A percentile compares a stretch with the other conserved stretches of the same genome.
Evolutionary conservation across 2,113 vertebrate species (phyloP).

Genomic region (Cyrtonyx montezumae): DNA sequence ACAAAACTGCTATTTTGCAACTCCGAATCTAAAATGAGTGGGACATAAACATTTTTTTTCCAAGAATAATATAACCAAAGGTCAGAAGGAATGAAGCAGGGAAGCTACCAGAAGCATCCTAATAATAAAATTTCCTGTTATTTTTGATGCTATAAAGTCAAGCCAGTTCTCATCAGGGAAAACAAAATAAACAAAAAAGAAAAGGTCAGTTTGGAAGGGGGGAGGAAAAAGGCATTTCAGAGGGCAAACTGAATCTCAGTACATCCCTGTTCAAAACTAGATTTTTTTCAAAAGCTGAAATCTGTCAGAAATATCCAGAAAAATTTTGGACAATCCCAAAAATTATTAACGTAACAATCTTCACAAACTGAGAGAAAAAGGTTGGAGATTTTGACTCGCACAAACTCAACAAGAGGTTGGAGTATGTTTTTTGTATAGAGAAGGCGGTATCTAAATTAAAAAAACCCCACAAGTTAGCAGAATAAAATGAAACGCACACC

Average conservation of each 20-base stretch:
- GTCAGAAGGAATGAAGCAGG: neutral
- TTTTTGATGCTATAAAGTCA: neutral
- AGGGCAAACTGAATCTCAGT: neutral
- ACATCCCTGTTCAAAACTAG: neutral
- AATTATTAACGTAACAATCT: neutral
- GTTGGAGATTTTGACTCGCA: neutral
- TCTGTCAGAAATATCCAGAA: neutral
- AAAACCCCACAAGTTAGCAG: neutral
- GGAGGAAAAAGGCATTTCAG: neutral
- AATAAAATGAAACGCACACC: neutral
- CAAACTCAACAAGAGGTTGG: neutral
- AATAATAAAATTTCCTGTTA: neutral
- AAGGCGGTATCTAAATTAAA: neutral
- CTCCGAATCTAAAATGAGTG: neutral
- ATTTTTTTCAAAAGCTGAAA: neutral
- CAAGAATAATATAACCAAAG: neutral
- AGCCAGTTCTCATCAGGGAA: neutral
- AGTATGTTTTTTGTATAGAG: neutral
- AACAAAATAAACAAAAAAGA: neutral
- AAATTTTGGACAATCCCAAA: neutral
- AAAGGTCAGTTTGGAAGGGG: rapidly evolving
- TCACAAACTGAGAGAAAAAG: neutral
- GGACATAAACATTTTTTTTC: neutral
- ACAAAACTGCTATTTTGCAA: neutral
- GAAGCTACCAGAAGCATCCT: neutral